Percentiles rank a stretch among this genome's conserved stretches.
These are phyloP conservation scores for Callionymus lyra DNA, from an alignment of 2,113 vertebrate species.

Conservation along the genomic window DNA sequence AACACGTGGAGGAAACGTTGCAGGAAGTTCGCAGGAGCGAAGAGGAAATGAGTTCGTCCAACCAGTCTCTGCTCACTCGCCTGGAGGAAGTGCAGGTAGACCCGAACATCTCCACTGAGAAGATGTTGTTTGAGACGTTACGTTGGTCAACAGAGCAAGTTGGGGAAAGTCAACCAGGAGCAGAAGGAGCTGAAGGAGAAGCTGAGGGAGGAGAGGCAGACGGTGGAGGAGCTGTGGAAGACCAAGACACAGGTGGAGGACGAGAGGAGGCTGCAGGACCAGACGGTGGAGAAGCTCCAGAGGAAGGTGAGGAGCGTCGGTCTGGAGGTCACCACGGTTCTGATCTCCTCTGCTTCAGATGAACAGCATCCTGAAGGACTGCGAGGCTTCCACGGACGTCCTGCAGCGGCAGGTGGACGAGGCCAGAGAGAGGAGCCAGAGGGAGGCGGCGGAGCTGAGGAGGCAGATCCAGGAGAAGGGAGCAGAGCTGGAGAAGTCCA, in stretches of 20 bases:
- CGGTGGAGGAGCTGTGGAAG: conserved; percentile 78
- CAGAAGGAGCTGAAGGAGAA: conserved; percentile 77
- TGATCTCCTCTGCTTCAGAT: no score
- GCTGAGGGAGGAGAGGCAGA: conserved; percentile 74
- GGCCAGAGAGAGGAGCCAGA: conserved; percentile 76
- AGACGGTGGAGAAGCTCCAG: conserved; percentile 80
- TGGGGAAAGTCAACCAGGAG: conserved; percentile 71
- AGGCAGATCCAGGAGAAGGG: conserved; percentile 81
- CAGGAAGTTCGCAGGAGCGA: conserved; percentile 65
- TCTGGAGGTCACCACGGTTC: neutral
- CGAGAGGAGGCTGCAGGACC: conserved; percentile 74
- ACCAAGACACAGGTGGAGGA: conserved; percentile 78
- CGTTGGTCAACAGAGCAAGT: conserved; percentile 62
- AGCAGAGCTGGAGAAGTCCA: conserved; percentile 76
- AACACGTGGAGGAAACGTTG: conserved; percentile 67
- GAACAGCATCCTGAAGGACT: conserved; percentile 73
- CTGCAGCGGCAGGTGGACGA: conserved; percentile 86
- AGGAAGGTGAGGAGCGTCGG: conserved; percentile 70
- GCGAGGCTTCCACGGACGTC: conserved; percentile 72
- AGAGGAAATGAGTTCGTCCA: conserved; percentile 65
- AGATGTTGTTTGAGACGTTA: neutral
- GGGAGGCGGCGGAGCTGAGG: conserved; percentile 74
- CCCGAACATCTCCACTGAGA: neutral
- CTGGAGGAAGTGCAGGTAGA: conserved; percentile 75
- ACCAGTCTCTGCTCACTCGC: conserved; percentile 67